Conservation (phyloP, 2,888 invertebrate species). For the Scaptomyza tumidula region DNA sequence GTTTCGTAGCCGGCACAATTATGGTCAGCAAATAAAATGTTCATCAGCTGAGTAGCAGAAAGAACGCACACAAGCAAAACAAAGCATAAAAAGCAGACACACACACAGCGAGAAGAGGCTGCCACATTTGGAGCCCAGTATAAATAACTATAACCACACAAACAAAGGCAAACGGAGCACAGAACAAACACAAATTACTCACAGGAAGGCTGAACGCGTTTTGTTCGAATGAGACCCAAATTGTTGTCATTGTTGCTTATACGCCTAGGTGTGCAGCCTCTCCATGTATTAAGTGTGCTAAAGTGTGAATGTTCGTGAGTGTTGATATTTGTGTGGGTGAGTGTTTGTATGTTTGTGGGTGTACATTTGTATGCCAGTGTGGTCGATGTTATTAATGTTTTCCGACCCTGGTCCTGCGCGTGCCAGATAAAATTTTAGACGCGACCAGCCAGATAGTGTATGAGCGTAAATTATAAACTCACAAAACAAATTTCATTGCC, state of each 20-base stretch:
- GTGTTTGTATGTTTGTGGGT: slow-evolving; percentile 16
- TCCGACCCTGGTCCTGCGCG: slow-evolving; percentile 30
- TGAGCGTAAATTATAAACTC: slow-evolving; percentile 58
- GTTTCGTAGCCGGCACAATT: slow-evolving; percentile 49
- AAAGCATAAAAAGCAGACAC: slow-evolving; percentile 18
- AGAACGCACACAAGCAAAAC: background rate
- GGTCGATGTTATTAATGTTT: slow-evolving; percentile 67
- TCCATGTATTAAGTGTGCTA: slow-evolving; percentile 15
- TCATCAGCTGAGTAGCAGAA: slow-evolving; percentile 37
- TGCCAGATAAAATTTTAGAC: background rate
- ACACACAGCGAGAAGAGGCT: slow-evolving; percentile 3
- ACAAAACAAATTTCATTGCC: slow-evolving; percentile 67
- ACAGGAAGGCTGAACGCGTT: slow-evolving; percentile 19
- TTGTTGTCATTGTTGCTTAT: slow-evolving; percentile 52
- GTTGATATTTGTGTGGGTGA: background rate
- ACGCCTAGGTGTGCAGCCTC: slow-evolving; percentile 52
- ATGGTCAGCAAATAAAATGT: slow-evolving; percentile 70
- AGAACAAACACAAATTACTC: slow-evolving; percentile 63
- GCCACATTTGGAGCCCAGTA: slow-evolving; percentile 33
- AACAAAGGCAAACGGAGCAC: slow-evolving; percentile 43
- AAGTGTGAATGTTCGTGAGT: slow-evolving; percentile 16
- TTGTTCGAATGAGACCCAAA: slow-evolving; percentile 44
- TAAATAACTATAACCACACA: slow-evolving; percentile 64
- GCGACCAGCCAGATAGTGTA: slow-evolving; percentile 37
- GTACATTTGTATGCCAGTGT: slow-evolving; percentile 9